These are phyloP conservation scores for Orchesellides sinensis DNA, from an alignment of 2,888 invertebrate species.

Conservation along the genomic window DNA sequence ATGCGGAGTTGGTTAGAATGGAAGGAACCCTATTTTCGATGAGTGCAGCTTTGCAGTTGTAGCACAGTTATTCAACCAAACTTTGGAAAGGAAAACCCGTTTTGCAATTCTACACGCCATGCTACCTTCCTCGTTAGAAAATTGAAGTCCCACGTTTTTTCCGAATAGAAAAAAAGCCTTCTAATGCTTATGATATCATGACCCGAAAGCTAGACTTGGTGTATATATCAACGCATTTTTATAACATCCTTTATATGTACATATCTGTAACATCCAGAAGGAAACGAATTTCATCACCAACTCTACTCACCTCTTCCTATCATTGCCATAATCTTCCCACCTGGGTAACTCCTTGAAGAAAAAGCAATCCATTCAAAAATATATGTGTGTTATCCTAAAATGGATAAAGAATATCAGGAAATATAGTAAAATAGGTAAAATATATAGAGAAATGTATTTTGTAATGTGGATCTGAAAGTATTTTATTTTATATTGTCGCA, in stretches of 20 bases:
- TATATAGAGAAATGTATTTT: constrained; percentile 28
- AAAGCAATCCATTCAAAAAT: constrained; percentile 24
- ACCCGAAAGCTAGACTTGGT: not conserved
- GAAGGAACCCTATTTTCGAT: constrained; percentile 1
- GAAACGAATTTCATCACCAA: constrained; percentile 31
- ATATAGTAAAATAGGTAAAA: constrained; percentile 1
- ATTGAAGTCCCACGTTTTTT: not conserved
- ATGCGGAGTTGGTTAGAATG: not conserved
- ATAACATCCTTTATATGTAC: not conserved
- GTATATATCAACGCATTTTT: not conserved
- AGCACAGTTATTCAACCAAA: not conserved
- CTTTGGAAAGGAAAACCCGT: not conserved
- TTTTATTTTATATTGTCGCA: constrained; percentile 43
- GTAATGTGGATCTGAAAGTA: constrained; percentile 38
- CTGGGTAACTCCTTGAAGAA: constrained; percentile 32
- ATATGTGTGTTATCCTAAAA: not conserved
- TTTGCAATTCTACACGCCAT: constrained; percentile 21
- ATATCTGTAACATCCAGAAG: constrained; percentile 7
- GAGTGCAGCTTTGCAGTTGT: not conserved
- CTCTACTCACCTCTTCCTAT: constrained; percentile 3
- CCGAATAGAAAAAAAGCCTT: not conserved
- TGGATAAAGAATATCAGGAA: not conserved
- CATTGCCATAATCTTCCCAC: constrained; percentile 31
- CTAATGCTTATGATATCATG: not conserved
- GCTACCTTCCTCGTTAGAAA: constrained; percentile 11